phyloP scores from a whole-genome alignment of 2,797 vertebrate species.

The Echiichthys vipera region DNA sequence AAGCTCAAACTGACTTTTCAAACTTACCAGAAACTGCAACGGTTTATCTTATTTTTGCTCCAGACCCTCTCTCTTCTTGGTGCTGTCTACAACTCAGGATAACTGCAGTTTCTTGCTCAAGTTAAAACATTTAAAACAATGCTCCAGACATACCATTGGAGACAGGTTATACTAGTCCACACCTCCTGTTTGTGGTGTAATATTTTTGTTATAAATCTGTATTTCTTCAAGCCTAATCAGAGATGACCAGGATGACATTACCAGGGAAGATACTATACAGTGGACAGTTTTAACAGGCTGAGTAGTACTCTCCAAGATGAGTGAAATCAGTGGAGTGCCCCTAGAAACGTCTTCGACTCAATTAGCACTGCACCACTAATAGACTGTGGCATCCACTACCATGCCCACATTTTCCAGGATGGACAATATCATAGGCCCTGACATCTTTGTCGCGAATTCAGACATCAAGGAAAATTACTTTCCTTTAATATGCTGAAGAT shows the following conservation, averaged over 20 bases:
- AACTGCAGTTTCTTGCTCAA: not conserved
- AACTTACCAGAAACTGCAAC: constrained; percentile 16
- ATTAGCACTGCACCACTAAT: not conserved
- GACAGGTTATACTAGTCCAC: not conserved
- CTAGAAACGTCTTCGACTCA: not conserved
- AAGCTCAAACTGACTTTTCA: constrained; percentile 6
- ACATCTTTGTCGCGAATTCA: not conserved
- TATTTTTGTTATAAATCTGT: not conserved
- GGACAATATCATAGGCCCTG: not conserved
- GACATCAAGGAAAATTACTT: not conserved
- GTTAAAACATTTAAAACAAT: not conserved
- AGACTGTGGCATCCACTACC: not conserved
- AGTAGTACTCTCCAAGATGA: not conserved
- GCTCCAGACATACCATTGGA: not conserved
- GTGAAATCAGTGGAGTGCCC: not conserved
- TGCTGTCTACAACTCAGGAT: constrained; percentile 10
- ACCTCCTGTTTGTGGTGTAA: not conserved
- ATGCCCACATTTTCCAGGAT: not conserved
- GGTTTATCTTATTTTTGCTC: constrained; percentile 8
- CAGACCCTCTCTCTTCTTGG: not conserved
- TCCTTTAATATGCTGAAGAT: no score
- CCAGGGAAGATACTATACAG: not conserved
- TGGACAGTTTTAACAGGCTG: not conserved
- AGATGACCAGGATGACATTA: not conserved
- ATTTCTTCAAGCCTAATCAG: not conserved